phyloP scores from a whole-genome alignment of 2,797 vertebrate genomes.

The Sarcophilus harrisii region DNA sequence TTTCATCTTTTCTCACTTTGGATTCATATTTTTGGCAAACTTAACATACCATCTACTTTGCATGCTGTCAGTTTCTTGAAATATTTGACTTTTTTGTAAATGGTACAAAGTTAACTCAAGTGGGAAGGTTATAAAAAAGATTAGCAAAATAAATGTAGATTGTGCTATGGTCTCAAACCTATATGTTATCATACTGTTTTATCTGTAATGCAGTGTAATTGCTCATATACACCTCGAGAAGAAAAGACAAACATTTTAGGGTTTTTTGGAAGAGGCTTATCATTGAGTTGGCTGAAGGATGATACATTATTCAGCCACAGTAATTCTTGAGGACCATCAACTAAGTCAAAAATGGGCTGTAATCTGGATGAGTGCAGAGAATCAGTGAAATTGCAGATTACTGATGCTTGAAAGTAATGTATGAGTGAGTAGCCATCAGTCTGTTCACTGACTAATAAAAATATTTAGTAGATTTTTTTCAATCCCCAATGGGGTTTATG shows the following conservation, averaged over 20 bases:
- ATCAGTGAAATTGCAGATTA: background rate
- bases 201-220: background rate
- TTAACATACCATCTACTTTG: conserved; percentile 42
- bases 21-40: conserved; percentile 33
- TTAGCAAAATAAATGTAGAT: conserved; percentile 28
- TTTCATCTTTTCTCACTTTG: conserved; percentile 45
- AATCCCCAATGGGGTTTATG: background rate
- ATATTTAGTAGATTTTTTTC: background rate
- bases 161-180: background rate
- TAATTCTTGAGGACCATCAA: background rate
- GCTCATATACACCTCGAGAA: background rate
- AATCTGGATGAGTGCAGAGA: background rate
- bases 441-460: background rate
- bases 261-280: background rate
- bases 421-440: background rate
- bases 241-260: conserved; percentile 19
- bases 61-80: conserved; percentile 23
- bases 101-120: conserved; percentile 44
- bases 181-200: conserved; percentile 17
- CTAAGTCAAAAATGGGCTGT: background rate
- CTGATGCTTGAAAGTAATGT: background rate
- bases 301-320: background rate
- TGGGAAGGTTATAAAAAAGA: conserved; percentile 18
- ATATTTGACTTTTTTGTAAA: conserved; percentile 61
- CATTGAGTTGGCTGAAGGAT: background rate